Evolutionary conservation across 2,113 vertebrate species (phyloP), one percentile per base, ranked within the genome.

Genomic region (Sorex araneus): DNA sequence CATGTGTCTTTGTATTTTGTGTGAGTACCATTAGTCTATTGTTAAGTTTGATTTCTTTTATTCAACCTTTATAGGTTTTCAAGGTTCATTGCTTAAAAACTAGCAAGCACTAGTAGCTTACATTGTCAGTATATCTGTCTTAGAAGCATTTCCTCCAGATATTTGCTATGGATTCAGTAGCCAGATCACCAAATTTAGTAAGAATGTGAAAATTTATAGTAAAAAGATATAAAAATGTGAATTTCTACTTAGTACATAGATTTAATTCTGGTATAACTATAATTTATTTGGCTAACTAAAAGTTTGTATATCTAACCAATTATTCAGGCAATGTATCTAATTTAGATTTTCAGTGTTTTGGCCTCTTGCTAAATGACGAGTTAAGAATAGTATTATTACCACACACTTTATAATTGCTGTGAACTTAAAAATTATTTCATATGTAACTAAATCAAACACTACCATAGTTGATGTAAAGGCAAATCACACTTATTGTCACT

Each of bases 401-500:
- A 60, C 57, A 60, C 18, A 60, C 6, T 60, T 60, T 60, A 23
- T 66, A 27, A 66, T 27, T 66, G 28, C 67, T 91, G 83, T 1
- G 30, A 27, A 40, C 40, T 40, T 83, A 18, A 10, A 89, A 89
- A 81, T 36, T n/a, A 83, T 60, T 83, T 91, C 25, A 28, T 50
- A 3, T 54, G 67, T 71, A 83, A 91, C 34, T 71, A 21, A 75
- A n/a, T 60, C n/a, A 92, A 94, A 54, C 25, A 81, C 10, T 45
- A 74, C 13, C 8, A 92, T 32, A 9, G 9, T 50, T 50, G 88
- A 70, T 71, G 34, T 67, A 84, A 57, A 90, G n/a, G 11, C 47
- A 19, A 69, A 78, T 82, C 30, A 87, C 27, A 87, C 92, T 94
- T 25, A 75, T 71, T 85, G 77, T 87, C 8, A 90, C n/a, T 19